Conservation (phyloP, 2,113 vertebrate genomes). For the Nyctereutes procyonoides region DNA sequence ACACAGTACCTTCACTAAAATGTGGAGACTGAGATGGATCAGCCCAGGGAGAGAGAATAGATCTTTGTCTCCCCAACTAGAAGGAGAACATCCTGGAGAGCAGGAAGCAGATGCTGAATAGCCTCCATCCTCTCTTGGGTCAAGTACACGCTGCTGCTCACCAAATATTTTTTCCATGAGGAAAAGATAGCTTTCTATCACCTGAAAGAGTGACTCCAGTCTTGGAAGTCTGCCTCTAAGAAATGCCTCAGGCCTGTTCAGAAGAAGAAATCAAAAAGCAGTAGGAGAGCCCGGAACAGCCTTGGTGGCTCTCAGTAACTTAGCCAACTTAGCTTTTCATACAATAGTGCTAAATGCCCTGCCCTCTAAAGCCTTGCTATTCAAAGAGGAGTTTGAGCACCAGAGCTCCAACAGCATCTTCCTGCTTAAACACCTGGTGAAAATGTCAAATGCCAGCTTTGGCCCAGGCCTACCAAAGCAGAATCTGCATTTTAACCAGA, state of each 20-base stretch:
- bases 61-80: background rate
- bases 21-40: background rate
- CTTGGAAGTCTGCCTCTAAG: slow-evolving; percentile 60
- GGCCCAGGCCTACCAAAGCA: background rate
- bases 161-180: slow-evolving; percentile 50
- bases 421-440: background rate
- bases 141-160: slow-evolving; percentile 34
- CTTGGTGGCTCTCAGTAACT: background rate
- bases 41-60: background rate
- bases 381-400: background rate
- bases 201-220: slow-evolving; percentile 43
- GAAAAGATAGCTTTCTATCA: slow-evolving; percentile 60
- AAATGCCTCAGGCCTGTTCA: slow-evolving; percentile 60
- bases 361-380: background rate
- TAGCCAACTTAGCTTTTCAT: background rate
- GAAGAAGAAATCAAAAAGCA: slow-evolving; percentile 54
- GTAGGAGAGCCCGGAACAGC: background rate
- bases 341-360: background rate
- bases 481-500: background rate
- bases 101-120: background rate
- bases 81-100: background rate
- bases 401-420: background rate
- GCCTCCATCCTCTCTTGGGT: background rate
- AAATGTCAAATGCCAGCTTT: background rate
- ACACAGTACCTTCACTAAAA: background rate